These are phyloP conservation scores for Musca domestica DNA, from an alignment of 1,140 invertebrate genomes.

Conservation along the genomic window DNA sequence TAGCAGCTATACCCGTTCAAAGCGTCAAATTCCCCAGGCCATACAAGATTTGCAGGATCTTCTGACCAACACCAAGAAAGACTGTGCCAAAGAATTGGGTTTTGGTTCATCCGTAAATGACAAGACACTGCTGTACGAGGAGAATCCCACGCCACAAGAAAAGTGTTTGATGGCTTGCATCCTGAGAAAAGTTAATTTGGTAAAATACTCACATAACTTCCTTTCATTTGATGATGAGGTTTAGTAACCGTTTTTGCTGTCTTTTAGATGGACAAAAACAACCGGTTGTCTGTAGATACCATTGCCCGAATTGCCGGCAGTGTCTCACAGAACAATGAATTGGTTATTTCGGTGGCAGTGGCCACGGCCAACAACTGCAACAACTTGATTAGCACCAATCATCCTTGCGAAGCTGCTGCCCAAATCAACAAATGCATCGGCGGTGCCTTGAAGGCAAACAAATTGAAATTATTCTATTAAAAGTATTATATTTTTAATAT, in stretches of 20 bases:
- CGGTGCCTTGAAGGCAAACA: slow-evolving; percentile 33
- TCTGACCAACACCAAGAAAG: slow-evolving; percentile 25
- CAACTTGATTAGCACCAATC: slow-evolving; percentile 20
- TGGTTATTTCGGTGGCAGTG: slow-evolving; percentile 38
- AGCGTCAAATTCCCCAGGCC: slow-evolving; percentile 11
- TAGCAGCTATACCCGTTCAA: slow-evolving; percentile 22
- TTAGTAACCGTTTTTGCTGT: background rate
- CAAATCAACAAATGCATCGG: slow-evolving; percentile 44
- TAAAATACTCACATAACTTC: slow-evolving; percentile 20
- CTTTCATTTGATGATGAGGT: background rate
- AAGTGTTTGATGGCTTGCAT: slow-evolving; percentile 46
- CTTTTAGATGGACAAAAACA: slow-evolving; percentile 24
- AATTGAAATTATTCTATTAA: slow-evolving; percentile 33
- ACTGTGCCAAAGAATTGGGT: slow-evolving; percentile 35
- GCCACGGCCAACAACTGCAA: slow-evolving; percentile 44
- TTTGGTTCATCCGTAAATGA: slow-evolving; percentile 30
- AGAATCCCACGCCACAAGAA: slow-evolving; percentile 37
- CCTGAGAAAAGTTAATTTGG: slow-evolving; percentile 40
- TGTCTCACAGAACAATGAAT: slow-evolving; percentile 39
- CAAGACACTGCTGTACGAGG: slow-evolving; percentile 32
- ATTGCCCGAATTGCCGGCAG: slow-evolving; percentile 34
- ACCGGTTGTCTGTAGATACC: slow-evolving; percentile 16
- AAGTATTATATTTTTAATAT: background rate
- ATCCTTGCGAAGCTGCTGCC: slow-evolving; percentile 40
- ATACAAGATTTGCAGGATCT: slow-evolving; percentile 24